phyloP scores from a whole-genome alignment of 2,888 invertebrate genomes.

The Unio delphinus region DNA sequence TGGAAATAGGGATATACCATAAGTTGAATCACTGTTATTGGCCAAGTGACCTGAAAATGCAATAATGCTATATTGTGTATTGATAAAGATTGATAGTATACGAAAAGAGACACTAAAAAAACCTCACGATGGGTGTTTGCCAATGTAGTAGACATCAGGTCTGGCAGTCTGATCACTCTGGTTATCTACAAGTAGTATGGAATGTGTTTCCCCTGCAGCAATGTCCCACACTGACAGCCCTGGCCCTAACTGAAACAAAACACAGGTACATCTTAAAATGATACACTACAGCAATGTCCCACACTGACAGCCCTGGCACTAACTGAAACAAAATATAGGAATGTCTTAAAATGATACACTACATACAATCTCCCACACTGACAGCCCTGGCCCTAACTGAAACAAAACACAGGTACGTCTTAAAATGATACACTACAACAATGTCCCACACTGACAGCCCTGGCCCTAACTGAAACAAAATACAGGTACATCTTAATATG shows the following conservation, averaged over 20 bases:
- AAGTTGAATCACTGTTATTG: too few species aligned
- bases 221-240: conserved; percentile 76
- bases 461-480: conserved; percentile 69
- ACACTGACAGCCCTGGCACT: conserved; percentile 73
- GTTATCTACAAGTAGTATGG: conserved; percentile 78
- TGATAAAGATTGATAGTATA: too few species aligned
- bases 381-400: conserved; percentile 72
- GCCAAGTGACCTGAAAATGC: too few species aligned
- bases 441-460: conserved; percentile 76
- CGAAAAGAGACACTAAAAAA: not conserved
- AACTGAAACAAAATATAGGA: conserved; percentile 53
- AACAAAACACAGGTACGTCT: conserved; percentile 39
- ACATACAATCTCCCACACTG: conserved; percentile 76
- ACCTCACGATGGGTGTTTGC: conserved; percentile 77
- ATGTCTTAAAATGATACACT: too few species aligned
- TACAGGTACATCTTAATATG: too few species aligned
- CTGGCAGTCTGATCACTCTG: conserved; percentile 65
- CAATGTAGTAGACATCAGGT: conserved; percentile 81
- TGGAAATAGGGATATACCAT: too few species aligned
- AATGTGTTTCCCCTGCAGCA: conserved; percentile 79
- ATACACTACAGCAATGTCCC: conserved; percentile 77
- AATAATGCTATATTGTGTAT: too few species aligned
- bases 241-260: conserved; percentile 69
- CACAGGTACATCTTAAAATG: not conserved
- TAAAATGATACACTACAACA: conserved; percentile 73